Conservation (phyloP, 2,113 vertebrate species). For the Tricholaema leucomelas region DNA sequence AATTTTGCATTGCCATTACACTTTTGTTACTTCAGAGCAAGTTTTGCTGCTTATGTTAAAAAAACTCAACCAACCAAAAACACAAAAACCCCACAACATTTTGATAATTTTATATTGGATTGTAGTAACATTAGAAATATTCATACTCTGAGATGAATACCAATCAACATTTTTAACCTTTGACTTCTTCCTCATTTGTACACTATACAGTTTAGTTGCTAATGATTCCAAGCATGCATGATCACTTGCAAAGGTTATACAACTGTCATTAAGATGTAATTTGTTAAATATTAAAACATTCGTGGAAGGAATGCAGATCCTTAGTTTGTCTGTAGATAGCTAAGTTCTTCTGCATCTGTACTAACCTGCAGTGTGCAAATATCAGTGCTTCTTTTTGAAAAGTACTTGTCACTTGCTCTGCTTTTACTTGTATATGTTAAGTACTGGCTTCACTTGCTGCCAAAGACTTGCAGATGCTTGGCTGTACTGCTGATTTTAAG, state of each 20-base stretch:
- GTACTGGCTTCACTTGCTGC: not conserved
- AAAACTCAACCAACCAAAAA: too few species aligned
- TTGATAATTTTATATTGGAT: not conserved
- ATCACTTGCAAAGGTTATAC: not conserved
- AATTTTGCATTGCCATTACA: not conserved
- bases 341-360: not conserved
- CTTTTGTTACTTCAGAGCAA: not conserved
- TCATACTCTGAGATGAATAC: not conserved
- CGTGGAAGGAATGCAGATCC: not conserved
- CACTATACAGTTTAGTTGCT: not conserved
- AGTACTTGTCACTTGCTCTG: not conserved
- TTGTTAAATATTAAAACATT: conserved; percentile 4
- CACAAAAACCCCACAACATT: too few species aligned
- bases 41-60: too few species aligned
- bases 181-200: not conserved
- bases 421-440: not conserved
- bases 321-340: not conserved
- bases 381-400: not conserved
- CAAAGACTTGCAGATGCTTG: not conserved
- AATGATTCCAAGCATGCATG: not conserved
- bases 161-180: not conserved
- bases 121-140: not conserved
- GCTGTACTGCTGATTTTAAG: not conserved
- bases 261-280: not conserved
- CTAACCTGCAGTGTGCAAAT: not conserved